Evolutionary conservation across 1,140 invertebrate genomes (phyloP).

Genomic region (Phthorimaea operculella): DNA sequence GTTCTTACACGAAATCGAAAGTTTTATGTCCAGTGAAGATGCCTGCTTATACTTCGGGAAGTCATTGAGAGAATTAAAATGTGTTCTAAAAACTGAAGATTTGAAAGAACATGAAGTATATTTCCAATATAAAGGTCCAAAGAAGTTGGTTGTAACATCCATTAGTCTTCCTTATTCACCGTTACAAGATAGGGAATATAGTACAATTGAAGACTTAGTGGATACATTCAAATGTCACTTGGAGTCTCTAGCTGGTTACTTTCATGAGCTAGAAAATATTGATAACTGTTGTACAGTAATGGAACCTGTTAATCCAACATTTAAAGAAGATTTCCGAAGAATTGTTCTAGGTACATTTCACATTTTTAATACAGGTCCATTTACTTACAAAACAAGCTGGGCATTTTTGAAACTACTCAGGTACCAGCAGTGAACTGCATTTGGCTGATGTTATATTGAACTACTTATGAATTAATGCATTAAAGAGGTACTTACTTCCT

Average conservation of each 20-base stretch:
- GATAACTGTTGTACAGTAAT: slow-evolving; percentile 38
- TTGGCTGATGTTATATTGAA: too few species aligned
- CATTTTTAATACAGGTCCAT: too few species aligned
- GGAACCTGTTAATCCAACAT: slow-evolving; percentile 40
- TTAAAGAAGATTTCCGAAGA: slow-evolving; percentile 46
- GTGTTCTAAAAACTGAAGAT: slow-evolving; percentile 28
- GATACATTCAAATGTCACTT: slow-evolving; percentile 27
- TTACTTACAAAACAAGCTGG: too few species aligned
- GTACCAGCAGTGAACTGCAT: too few species aligned
- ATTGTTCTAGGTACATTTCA: slow-evolving; percentile 34
- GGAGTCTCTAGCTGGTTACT: slow-evolving; percentile 32
- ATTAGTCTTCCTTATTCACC: slow-evolving; percentile 29
- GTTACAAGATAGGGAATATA: slow-evolving; percentile 35
- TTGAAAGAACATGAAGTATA: slow-evolving; percentile 33
- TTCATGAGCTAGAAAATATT: slow-evolving; percentile 40
- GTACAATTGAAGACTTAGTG: slow-evolving; percentile 31
- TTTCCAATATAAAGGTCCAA: slow-evolving; percentile 29
- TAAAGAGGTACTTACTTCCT: too few species aligned
- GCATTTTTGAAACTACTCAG: too few species aligned
- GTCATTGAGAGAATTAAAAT: slow-evolving; percentile 39
- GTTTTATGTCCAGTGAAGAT: slow-evolving; percentile 5
- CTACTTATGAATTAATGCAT: too few species aligned
- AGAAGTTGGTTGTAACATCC: slow-evolving; percentile 28
- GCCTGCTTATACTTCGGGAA: slow-evolving; percentile 34
- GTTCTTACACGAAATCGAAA: slow-evolving; percentile 35